A percentile compares a stretch with the other conserved stretches of the same genome.
Evolutionary conservation across 2,888 invertebrate genomes (phyloP).

Genomic region (Dysmachus trigonus): DNA sequence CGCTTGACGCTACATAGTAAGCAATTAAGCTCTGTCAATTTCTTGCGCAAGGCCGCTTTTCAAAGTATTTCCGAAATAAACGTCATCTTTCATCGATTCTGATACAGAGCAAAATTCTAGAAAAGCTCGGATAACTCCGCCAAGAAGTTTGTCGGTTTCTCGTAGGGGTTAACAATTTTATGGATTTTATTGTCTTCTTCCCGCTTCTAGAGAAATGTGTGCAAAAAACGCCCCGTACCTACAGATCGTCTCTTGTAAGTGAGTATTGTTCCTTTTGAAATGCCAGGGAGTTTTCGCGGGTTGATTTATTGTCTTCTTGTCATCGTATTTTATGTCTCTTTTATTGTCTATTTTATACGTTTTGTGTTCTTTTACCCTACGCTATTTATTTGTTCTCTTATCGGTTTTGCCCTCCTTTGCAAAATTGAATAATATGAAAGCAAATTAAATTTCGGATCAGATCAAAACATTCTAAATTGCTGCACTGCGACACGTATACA

Average conservation of each 20-base stretch:
- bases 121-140: background rate
- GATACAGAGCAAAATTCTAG: background rate
- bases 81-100: background rate
- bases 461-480: background rate
- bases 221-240: background rate
- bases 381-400: background rate
- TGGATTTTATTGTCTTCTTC: background rate
- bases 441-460: background rate
- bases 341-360: background rate
- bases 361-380: background rate
- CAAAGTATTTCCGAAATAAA: background rate
- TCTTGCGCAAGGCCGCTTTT: background rate
- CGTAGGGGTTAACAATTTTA: background rate
- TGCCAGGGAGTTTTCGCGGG: background rate
- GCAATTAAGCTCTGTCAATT: background rate
- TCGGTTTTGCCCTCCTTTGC: background rate
- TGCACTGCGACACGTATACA: background rate
- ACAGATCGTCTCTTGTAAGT: background rate
- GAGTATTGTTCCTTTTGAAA: background rate
- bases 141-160: background rate
- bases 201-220: background rate
- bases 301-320: background rate
- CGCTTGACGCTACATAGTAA: background rate
- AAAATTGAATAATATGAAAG: background rate
- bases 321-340: background rate